These are phyloP conservation scores for Aphrocallistes beatrix DNA, from an alignment of 37 sponge, comb jelly and placozoan genomes.

Conservation along the genomic window DNA sequence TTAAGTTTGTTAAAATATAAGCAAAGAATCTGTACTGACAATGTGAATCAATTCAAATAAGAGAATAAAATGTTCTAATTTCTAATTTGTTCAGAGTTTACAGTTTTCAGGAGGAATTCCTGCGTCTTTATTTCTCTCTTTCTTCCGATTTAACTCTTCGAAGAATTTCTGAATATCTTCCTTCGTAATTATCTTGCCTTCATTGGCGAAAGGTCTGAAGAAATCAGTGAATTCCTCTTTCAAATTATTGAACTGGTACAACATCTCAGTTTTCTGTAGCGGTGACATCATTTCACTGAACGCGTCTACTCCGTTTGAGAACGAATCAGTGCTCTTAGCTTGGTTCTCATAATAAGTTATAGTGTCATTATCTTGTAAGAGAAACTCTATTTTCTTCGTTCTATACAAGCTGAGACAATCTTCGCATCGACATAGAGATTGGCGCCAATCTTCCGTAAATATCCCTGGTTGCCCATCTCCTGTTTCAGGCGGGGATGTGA, in stretches of 20 bases:
- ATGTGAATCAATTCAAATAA: too few species aligned
- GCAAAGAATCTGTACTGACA: too few species aligned
- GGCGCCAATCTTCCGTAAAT: slow-evolving; percentile 51
- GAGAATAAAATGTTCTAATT: too few species aligned
- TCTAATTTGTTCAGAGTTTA: too few species aligned
- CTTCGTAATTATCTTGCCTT: slow-evolving; percentile 48
- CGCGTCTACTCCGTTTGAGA: slow-evolving; percentile 39
- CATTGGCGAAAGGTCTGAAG: slow-evolving; percentile 43
- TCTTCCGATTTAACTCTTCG: slow-evolving; percentile 42
- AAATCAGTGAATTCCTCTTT: slow-evolving; percentile 46
- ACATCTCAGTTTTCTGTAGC: slow-evolving; percentile 53
- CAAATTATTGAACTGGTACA: slow-evolving; percentile 56
- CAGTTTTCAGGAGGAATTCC: slow-evolving; percentile 58
- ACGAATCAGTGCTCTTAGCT: background rate
- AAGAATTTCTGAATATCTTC: slow-evolving; percentile 73
- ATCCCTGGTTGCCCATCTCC: too few species aligned
- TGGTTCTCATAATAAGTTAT: slow-evolving; percentile 52
- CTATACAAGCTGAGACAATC: slow-evolving; percentile 53
- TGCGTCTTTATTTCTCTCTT: slow-evolving; percentile 29
- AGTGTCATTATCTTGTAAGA: slow-evolving; percentile 56
- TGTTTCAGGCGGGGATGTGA: too few species aligned
- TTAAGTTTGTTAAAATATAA: too few species aligned
- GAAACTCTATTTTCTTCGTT: slow-evolving; percentile 28
- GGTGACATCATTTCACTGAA: slow-evolving; percentile 29
- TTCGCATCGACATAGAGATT: slow-evolving; percentile 41